A percentile compares a stretch with the other conserved stretches of the same genome.
Evolutionary conservation across 2,888 invertebrate genomes (phyloP).

Genomic region (Trimorus sp.): DNA sequence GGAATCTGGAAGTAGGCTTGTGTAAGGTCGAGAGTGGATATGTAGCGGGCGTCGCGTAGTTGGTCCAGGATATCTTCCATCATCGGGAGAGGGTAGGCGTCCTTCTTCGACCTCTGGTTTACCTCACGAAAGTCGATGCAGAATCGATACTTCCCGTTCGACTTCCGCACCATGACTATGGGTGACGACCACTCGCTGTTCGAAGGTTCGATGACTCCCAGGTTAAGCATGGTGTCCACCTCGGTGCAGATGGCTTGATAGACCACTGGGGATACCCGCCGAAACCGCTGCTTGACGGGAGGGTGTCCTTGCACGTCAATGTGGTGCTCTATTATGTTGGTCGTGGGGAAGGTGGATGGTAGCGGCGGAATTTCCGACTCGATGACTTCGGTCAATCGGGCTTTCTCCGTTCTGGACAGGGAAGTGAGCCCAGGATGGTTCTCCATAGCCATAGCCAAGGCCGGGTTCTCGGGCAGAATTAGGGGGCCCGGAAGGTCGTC

Average conservation of each 20-base stretch:
- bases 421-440: too few species aligned
- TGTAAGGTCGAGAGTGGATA: slow-evolving; percentile 41
- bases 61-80: slow-evolving; percentile 48
- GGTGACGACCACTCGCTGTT: background rate
- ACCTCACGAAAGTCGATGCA: slow-evolving; percentile 31
- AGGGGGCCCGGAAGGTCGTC: too few species aligned
- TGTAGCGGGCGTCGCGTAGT: slow-evolving; percentile 50
- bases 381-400: too few species aligned
- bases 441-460: too few species aligned
- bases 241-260: background rate
- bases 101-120: slow-evolving; percentile 45
- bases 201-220: background rate
- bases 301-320: background rate
- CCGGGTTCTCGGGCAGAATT: too few species aligned
- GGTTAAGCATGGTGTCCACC: background rate
- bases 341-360: background rate
- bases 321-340: background rate
- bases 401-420: too few species aligned
- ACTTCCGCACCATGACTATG: too few species aligned
- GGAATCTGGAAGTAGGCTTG: background rate
- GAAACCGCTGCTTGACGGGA: background rate
- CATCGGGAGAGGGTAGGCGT: slow-evolving; percentile 57
- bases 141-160: slow-evolving; percentile 12
- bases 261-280: background rate
- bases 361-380: background rate